Evolutionary conservation across 2,888 invertebrate species (phyloP).

Genomic region (Ochropleura leucogaster): DNA sequence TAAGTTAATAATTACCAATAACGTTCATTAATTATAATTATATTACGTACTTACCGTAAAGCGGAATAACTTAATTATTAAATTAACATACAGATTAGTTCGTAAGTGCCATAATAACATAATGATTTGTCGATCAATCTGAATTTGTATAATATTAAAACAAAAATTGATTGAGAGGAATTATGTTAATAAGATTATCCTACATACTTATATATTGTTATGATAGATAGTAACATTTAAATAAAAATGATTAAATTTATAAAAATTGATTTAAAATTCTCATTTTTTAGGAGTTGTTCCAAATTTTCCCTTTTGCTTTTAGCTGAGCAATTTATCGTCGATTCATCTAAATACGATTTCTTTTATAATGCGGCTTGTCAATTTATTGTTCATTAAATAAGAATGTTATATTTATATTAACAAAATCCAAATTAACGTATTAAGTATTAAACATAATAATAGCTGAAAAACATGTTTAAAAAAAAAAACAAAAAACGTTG

Average conservation of each 20-base stretch:
- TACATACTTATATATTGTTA: background rate
- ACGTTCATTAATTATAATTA: slow-evolving; percentile 31
- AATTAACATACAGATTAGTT: slow-evolving; percentile 56
- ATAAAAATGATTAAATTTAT: background rate
- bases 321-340: background rate
- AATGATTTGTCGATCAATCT: slow-evolving; percentile 8
- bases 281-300: background rate
- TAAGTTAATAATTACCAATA: slow-evolving; percentile 24
- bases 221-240: background rate
- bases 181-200: background rate
- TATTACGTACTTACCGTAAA: slow-evolving; percentile 23
- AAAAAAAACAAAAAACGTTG: too few relatives aligned
- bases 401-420: background rate
- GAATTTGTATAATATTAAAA: background rate
- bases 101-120: slow-evolving; percentile 61
- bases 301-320: background rate
- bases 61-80: slow-evolving; percentile 40
- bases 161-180: background rate
- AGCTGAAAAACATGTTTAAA: too few relatives aligned
- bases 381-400: background rate
- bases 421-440: background rate
- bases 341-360: background rate
- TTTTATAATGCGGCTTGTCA: background rate
- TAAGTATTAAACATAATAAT: background rate
- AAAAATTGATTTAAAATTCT: background rate